Evolutionary conservation across 2,113 vertebrate genomes (phyloP).

Genomic region (Mohoua ochrocephala): DNA sequence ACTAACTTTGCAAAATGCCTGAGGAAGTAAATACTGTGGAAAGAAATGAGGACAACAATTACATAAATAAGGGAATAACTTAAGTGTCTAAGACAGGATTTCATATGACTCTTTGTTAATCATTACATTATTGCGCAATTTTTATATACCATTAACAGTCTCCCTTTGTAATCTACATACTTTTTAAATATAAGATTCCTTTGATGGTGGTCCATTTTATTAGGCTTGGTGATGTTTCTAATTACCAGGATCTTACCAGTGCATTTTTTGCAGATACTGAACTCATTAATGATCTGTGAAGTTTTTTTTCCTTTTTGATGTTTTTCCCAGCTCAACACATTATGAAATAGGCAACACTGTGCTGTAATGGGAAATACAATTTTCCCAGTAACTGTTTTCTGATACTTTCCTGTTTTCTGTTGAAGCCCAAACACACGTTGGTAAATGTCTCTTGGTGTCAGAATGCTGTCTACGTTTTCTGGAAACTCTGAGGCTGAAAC

Average conservation of each 20-base stretch:
- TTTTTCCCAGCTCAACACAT: background rate
- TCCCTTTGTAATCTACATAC: background rate
- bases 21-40: background rate
- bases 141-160: background rate
- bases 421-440: background rate
- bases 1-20: background rate
- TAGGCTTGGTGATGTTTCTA: background rate
- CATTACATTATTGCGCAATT: background rate
- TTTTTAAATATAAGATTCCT: background rate
- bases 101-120: background rate
- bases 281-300: background rate
- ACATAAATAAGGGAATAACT: background rate
- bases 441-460: background rate
- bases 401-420: background rate
- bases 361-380: background rate
- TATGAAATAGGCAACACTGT: background rate
- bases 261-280: background rate
- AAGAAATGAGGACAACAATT: background rate
- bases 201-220: background rate
- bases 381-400: background rate
- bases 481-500: conserved; percentile 1
- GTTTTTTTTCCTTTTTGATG: background rate
- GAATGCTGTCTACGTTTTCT: background rate
- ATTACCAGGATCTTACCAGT: background rate
- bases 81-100: background rate